Evolutionary conservation across 1,140 invertebrate genomes (phyloP), one percentile per base, ranked within the genome.

Genomic region (Drosophila asahinai): DNA sequence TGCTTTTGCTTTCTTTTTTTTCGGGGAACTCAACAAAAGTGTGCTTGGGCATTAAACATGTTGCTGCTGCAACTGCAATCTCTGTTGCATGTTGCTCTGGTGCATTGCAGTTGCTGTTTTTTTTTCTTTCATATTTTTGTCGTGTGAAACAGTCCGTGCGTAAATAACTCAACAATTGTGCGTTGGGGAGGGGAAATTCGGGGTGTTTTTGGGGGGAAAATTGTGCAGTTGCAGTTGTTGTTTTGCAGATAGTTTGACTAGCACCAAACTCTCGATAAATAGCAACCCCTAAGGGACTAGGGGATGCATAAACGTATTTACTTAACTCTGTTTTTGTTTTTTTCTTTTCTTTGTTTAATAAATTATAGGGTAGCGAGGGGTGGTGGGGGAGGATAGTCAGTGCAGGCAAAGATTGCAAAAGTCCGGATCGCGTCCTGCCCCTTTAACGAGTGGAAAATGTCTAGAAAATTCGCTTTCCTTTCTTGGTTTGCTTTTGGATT

Each of bases 181-280:
- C 62, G 72, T 77, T 65, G 61, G 38, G 54, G 2, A 33, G 11
- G 43, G 40, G 49, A 52, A 55, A 67, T 22, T 7, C 5, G 49
- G 68, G 25, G 70, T 38, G 43, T n/a, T 27, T 30, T 71, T 25
- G 22, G 6, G n/a, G 38, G 40, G 30, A 25, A 9, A 77, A 68
- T 77, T 77, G 52, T 72, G 60, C 67, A 33, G 55, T 78, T 76
- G 77, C 67, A 33, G 55, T 78, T 76, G 77, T 76, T 67, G 75
- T 84, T 84, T 89, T 89, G 86, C 86, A 90, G 78, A 86, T 90
- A 89, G 86, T 89, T 92, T 89, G 91, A 92, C 91, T 92, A 92
- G 91, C 87, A 92, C 83, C 91, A 89, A 89, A 89, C 86, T 89
- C 86, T 89, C 81, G 80, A 89, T 87, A 48, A 71, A 14, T 55